These are phyloP conservation scores for Drosophila fulvimacula DNA, from an alignment of 2,888 invertebrate species.

Conservation along the genomic window DNA sequence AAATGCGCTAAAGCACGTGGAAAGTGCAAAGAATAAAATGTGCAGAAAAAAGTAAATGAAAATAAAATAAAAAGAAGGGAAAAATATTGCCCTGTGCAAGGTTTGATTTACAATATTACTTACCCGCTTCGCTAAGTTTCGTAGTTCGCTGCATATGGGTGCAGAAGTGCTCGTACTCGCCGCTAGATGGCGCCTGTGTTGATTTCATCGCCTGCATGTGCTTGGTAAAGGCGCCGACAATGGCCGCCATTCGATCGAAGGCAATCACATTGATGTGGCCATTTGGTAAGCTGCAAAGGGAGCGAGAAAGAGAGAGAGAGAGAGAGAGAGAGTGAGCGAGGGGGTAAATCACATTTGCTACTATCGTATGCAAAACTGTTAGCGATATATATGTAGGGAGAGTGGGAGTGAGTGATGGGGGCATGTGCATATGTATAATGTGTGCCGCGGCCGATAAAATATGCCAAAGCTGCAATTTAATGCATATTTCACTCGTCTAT, in stretches of 20 bases:
- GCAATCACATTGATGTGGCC: constrained; percentile 92
- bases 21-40: constrained; percentile 28
- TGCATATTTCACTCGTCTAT: constrained; percentile 28
- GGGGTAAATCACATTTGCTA: background rate
- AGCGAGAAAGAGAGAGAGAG: background rate
- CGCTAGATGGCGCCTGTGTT: constrained; percentile 65
- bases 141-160: constrained; percentile 84
- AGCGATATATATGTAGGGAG: background rate
- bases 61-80: constrained; percentile 7
- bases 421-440: background rate
- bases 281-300: constrained; percentile 88
- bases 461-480: constrained; percentile 30
- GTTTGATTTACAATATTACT: constrained; percentile 71
- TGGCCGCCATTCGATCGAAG: constrained; percentile 85
- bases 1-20: constrained; percentile 66
- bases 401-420: background rate
- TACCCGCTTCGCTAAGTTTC: constrained; percentile 84
- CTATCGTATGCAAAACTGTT: constrained; percentile 13
- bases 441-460: constrained; percentile 29
- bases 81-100: constrained; percentile 15
- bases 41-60: constrained; percentile 7
- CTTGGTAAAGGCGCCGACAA: constrained; percentile 84
- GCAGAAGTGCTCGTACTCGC: constrained; percentile 84
- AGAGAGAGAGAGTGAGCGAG: background rate
- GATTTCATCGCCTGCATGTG: constrained; percentile 84